Evolutionary conservation across 2,888 invertebrate species (phyloP).

Genomic region (Cetonia aurata): DNA sequence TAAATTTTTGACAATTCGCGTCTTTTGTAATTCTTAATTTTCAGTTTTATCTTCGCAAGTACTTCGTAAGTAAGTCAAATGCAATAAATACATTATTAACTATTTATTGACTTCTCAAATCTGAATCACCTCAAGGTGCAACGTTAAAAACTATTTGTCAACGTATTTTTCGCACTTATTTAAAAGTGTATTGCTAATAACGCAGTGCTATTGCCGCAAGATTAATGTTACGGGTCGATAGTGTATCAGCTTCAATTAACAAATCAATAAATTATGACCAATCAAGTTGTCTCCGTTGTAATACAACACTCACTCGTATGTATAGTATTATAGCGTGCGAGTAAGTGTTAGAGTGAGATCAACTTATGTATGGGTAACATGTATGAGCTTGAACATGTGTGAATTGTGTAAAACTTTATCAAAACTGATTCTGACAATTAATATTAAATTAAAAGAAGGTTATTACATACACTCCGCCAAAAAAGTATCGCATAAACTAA

Average conservation of each 20-base stretch:
- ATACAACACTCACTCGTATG: neutral
- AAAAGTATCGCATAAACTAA: too few relatives aligned
- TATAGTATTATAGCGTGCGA: too few relatives aligned
- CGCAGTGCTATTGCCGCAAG: slow-evolving; percentile 5
- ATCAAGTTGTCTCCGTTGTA: slow-evolving; percentile 22
- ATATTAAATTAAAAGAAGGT: too few relatives aligned
- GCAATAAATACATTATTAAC: neutral
- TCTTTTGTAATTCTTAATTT: too few relatives aligned
- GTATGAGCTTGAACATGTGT: too few relatives aligned
- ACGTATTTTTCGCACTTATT: slow-evolving; percentile 20
- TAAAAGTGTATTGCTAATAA: slow-evolving; percentile 14
- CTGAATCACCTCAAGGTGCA: neutral
- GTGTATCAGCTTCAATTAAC: slow-evolving; percentile 28
- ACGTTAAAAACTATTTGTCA: slow-evolving; percentile 24
- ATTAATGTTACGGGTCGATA: slow-evolving; percentile 22
- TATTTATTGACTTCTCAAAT: neutral
- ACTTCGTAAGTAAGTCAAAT: neutral
- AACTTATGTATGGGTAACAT: too few relatives aligned
- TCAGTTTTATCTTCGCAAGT: too few relatives aligned
- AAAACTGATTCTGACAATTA: too few relatives aligned
- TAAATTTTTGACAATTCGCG: too few relatives aligned
- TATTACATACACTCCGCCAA: too few relatives aligned
- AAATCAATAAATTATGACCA: slow-evolving; percentile 33
- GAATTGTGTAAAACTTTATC: too few relatives aligned
- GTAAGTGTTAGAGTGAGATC: neutral